These are phyloP conservation scores for Saccostrea echinata DNA, from an alignment of 1,140 invertebrate species.

Conservation along the genomic window DNA sequence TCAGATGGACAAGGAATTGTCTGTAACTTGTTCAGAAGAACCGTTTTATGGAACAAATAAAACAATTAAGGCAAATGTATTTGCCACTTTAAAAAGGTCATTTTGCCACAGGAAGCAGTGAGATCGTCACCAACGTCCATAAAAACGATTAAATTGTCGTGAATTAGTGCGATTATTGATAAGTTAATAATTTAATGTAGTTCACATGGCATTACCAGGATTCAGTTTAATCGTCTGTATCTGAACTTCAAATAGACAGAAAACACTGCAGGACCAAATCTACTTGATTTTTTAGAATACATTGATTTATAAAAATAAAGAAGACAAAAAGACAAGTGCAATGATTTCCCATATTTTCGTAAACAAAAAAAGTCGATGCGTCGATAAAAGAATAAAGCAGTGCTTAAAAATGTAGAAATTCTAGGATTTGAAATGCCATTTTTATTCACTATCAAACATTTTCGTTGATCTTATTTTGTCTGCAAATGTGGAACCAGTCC, in stretches of 20 bases:
- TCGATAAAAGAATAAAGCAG: neutral
- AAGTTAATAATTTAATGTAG: conserved; percentile 26
- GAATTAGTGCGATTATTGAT: conserved; percentile 31
- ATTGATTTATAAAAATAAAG: neutral
- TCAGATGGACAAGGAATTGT: conserved; percentile 12
- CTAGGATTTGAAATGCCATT: no score
- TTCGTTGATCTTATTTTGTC: no score
- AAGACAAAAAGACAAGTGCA: no score
- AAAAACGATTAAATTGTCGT: conserved; percentile 33
- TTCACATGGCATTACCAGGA: neutral
- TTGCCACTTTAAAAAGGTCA: conserved; percentile 38
- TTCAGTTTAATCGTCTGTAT: neutral
- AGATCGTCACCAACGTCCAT: neutral
- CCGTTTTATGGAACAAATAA: neutral
- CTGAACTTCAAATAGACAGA: neutral
- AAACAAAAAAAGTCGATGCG: neutral
- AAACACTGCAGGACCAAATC: neutral
- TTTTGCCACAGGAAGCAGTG: conserved; percentile 19
- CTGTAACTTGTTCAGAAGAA: conserved; percentile 30
- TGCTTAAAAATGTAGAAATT: no score
- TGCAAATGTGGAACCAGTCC: no score
- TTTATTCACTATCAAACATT: no score
- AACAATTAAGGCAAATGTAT: conserved; percentile 20
- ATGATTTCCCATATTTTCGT: no score
- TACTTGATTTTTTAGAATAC: neutral